Evolutionary conservation across 1,140 invertebrate genomes (phyloP).

Genomic region (Spodoptera frugiperda): DNA sequence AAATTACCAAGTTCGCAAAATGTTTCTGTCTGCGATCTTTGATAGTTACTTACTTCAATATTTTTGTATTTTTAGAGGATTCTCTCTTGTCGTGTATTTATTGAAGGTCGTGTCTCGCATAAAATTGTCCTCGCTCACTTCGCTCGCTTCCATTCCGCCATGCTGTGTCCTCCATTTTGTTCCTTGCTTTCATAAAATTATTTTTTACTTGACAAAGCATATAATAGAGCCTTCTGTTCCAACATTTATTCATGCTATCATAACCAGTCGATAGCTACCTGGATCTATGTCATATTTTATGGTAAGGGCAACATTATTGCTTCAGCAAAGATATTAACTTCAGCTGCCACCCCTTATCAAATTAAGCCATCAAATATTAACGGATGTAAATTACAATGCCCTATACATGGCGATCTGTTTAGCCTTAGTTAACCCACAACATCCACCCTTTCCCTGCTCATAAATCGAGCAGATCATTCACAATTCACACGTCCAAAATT

Average conservation of each 20-base stretch:
- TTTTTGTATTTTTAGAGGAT: constrained; percentile 2
- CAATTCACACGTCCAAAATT: constrained; percentile 36
- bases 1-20: constrained; percentile 11
- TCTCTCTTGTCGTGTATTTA: constrained; percentile 12
- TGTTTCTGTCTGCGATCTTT: constrained; percentile 13
- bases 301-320: neutral
- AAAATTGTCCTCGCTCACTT: neutral
- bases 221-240: too few species aligned
- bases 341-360: constrained; percentile 2
- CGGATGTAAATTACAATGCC: constrained; percentile 3
- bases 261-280: too few species aligned
- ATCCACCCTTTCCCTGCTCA: neutral
- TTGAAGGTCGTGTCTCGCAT: constrained; percentile 4
- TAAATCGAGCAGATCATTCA: constrained; percentile 30
- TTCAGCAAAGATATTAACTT: neutral
- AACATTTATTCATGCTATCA: too few species aligned
- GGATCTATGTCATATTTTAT: too few species aligned
- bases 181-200: too few species aligned
- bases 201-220: too few species aligned
- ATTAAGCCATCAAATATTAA: constrained; percentile 16
- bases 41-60: constrained; percentile 36
- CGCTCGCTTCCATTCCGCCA: neutral
- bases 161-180: too few species aligned
- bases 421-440: neutral
- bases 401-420: neutral